Conservation (phyloP, 2,113 vertebrate species). For the Gyps fulvus region DNA sequence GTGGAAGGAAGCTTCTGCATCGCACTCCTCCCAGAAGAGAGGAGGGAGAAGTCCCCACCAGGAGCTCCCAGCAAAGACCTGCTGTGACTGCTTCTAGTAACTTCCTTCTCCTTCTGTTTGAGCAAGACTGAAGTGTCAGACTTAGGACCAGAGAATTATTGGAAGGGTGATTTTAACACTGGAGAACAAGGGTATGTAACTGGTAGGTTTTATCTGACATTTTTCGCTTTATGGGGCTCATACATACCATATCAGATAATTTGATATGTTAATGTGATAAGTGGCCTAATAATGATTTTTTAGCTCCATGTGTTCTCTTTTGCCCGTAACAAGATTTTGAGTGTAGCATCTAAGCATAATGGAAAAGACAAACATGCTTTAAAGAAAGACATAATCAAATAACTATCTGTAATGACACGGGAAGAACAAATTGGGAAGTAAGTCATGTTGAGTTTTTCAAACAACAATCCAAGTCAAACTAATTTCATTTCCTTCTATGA, state of each 20-base stretch:
- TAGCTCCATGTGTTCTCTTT: not conserved
- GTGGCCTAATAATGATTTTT: not conserved
- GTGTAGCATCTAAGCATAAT: not conserved
- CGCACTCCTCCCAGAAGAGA: not conserved
- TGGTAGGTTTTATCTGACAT: not conserved
- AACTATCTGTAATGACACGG: not conserved
- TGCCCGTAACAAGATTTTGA: not conserved
- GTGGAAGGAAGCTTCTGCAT: not conserved
- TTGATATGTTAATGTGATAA: not conserved
- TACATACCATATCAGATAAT: not conserved
- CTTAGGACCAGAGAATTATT: not conserved
- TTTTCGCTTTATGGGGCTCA: not conserved
- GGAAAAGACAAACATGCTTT: not conserved
- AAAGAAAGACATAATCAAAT: not conserved
- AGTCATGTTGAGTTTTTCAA: not conserved
- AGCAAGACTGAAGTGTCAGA: not conserved
- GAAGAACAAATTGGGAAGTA: not conserved
- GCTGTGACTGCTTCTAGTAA: not conserved
- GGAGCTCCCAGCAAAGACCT: not conserved
- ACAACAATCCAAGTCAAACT: not conserved
- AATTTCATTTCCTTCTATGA: not conserved
- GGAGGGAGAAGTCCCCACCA: not conserved
- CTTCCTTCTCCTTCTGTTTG: not conserved
- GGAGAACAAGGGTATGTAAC: not conserved
- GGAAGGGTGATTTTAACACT: not conserved